Base-by-base conservation (phyloP, 2,797 vertebrate genomes). In the Peromyscus attwateri region DNA sequence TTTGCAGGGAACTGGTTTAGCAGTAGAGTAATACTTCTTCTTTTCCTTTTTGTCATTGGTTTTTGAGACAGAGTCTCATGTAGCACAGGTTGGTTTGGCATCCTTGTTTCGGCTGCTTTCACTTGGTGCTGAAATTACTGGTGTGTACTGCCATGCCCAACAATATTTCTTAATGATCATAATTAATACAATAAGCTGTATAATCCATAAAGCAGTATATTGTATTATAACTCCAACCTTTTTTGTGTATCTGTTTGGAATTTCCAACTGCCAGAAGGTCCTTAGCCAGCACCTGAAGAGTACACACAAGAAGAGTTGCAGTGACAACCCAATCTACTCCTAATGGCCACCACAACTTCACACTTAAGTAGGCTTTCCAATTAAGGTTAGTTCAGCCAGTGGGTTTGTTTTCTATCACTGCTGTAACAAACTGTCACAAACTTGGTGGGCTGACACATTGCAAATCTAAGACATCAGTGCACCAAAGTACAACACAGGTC, bases 1-100 rank as follows among this genome's bases (percentile, higher is more conserved):
- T 95, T 95, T 57, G 49, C 19, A 49, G 57, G 64, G 57, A 75
- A 76, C 71, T 79, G 27, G 29, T 64, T 96, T 83, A 81, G 40
- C 84, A 31, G 12, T 57, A 23, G 89, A 46, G 91, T 94, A 73
- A 43, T 90, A n/a, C 27, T 49, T 75, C 57, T 75, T 87, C 25
- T 21, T 40, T 60, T 89, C 76, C 37, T 19, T 43, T 19, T 55
- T 27, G 55, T 25, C 5, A 3, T 57, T 60, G n/a, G 16, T 88
- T 40, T 71, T 60, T 88, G n/a, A 87, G 34, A 71, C 23, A 87
- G 29, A 55, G n/a, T 57, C 34, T 37, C 52, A 40, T 73, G n/a
- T 46, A 89, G 12, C 2, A 0, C 57, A 89, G 40, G 19, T 57
- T 89, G 31, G 37, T 34, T 62, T n/a, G 55, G 25, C 34, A 71